Conservation (phyloP, 2,797 vertebrate genomes). For the Pangasius djambal region DNA sequence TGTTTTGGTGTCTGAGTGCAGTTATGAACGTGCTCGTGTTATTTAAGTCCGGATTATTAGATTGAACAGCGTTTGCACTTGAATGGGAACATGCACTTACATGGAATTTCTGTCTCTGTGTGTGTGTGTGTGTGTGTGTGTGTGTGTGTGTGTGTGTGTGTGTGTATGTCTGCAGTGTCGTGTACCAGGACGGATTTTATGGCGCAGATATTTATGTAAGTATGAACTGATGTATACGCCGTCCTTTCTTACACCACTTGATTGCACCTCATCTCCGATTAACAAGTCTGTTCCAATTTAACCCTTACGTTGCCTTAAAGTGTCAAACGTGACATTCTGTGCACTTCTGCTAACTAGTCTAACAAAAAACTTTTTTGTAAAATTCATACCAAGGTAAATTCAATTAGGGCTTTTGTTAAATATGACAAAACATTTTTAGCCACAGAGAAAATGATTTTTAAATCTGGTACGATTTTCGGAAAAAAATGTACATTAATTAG, state of each 20-base stretch:
- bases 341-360: background rate
- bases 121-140: conserved; percentile 38
- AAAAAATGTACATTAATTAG: background rate
- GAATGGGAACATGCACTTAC: conserved; percentile 43
- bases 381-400: background rate
- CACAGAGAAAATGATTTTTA: background rate
- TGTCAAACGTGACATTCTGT: background rate
- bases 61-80: background rate
- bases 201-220: conserved; percentile 64
- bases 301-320: background rate
- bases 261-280: conserved; percentile 8
- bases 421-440: background rate
- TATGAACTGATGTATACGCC: conserved; percentile 26
- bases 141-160: conserved; percentile 49
- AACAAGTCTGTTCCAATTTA: background rate
- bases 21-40: background rate
- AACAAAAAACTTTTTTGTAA: background rate
- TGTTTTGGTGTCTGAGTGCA: conserved; percentile 8
- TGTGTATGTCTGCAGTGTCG: conserved; percentile 57
- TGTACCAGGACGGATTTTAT: conserved; percentile 63
- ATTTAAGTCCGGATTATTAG: conserved; percentile 19
- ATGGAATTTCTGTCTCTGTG: conserved; percentile 1
- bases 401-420: background rate
- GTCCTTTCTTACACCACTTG: conserved; percentile 10
- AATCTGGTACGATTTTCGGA: too few relatives aligned